Conservation (phyloP, 1,140 invertebrate genomes). For the Heliconius congener region DNA sequence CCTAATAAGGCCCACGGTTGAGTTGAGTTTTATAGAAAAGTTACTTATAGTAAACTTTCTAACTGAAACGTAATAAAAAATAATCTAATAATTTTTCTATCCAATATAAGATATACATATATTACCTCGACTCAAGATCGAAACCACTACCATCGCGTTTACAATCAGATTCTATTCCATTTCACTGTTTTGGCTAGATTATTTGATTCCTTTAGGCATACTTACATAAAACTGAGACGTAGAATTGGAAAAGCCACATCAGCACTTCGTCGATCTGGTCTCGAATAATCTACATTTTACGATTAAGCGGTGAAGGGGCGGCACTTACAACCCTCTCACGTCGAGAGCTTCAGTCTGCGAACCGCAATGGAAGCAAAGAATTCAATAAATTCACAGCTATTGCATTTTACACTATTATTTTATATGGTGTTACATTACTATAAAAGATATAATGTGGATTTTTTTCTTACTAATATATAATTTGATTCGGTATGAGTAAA, state of each 20-base stretch:
- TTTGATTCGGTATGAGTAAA: too few species aligned
- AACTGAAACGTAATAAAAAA: too few species aligned
- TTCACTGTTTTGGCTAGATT: too few species aligned
- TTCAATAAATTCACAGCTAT: conserved; percentile 5
- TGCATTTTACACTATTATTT: conserved; percentile 3
- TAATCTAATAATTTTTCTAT: too few species aligned
- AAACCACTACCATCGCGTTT: too few species aligned
- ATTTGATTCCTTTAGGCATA: not conserved
- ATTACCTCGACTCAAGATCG: too few species aligned
- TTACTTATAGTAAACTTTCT: too few species aligned
- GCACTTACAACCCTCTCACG: conserved; percentile 5
- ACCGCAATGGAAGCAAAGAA: not conserved
- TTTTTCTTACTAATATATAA: too few species aligned
- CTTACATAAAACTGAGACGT: not conserved
- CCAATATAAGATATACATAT: too few species aligned
- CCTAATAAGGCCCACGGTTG: too few species aligned
- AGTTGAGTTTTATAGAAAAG: too few species aligned
- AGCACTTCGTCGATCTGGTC: not conserved
- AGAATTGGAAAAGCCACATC: not conserved
- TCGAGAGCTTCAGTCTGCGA: conserved; percentile 10
- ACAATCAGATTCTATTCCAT: too few species aligned
- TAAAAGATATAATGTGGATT: not conserved
- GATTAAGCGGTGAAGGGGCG: conserved; percentile 6
- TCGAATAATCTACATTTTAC: conserved; percentile 12
- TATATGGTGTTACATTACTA: not conserved